phyloP scores from a whole-genome alignment of 2,797 vertebrate genomes.

The Gorsachius magnificus region DNA sequence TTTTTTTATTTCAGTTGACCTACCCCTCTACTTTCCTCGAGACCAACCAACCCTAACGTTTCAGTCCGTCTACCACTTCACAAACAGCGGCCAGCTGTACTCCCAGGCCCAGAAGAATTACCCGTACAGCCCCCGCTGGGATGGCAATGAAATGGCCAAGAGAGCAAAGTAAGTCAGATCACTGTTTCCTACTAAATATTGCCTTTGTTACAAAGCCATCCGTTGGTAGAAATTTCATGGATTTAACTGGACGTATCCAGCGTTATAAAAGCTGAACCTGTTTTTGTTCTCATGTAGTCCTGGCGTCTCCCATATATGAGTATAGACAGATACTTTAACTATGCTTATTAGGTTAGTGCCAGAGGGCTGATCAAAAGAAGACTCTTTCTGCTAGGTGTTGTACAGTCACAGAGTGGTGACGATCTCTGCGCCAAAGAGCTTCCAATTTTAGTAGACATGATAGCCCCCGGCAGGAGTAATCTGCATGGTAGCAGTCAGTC shows the following conservation, averaged over 20 bases:
- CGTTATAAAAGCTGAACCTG: background rate
- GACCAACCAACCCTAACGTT: slow-evolving; percentile 97
- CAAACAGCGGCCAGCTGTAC: slow-evolving; percentile 95
- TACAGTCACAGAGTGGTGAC: background rate
- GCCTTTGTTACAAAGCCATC: background rate
- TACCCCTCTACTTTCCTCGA: slow-evolving; percentile 95
- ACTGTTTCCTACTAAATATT: background rate
- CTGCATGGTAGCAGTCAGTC: slow-evolving; percentile 15
- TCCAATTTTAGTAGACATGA: background rate
- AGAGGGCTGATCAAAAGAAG: background rate
- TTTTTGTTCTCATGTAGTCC: background rate
- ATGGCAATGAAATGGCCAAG: slow-evolving; percentile 99
- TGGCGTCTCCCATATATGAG: background rate
- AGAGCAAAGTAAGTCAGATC: slow-evolving; percentile 93
- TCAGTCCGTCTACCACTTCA: slow-evolving; percentile 98
- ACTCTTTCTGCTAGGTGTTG: background rate
- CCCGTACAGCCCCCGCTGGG: slow-evolving; percentile 98
- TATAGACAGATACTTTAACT: background rate
- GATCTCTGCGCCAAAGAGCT: background rate
- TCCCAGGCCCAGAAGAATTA: slow-evolving; percentile 98
- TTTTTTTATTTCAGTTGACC: slow-evolving; percentile 83
- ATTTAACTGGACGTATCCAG: background rate
- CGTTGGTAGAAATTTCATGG: background rate
- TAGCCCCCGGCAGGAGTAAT: background rate
- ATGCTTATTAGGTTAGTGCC: background rate